Percentiles rank a stretch among this genome's conserved stretches.
Conservation (phyloP, 2,797 vertebrate species). For the Orestias chungarensis region DNA sequence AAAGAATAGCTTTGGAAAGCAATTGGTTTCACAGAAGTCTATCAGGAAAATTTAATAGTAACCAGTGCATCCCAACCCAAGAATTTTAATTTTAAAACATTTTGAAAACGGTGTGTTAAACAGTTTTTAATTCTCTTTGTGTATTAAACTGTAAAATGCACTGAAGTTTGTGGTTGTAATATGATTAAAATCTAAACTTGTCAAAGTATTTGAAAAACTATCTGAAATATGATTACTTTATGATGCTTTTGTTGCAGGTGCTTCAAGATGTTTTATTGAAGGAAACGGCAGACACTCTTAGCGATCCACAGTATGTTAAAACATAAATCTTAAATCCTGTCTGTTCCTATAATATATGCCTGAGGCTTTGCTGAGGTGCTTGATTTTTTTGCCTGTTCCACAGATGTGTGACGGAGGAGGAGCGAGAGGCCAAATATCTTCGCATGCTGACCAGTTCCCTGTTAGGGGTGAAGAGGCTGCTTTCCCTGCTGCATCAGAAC, state of each 20-base stretch:
- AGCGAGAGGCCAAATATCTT: constrained; percentile 91
- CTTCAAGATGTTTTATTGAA: constrained; percentile 94
- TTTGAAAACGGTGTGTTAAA: neutral
- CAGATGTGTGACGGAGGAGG: constrained; percentile 91
- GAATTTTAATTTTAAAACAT: neutral
- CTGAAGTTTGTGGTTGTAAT: neutral
- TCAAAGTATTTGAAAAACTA: neutral
- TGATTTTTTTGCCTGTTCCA: constrained; percentile 31
- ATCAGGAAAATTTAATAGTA: neutral
- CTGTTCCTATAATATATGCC: constrained; percentile 1
- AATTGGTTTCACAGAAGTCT: neutral
- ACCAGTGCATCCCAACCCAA: neutral
- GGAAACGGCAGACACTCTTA: constrained; percentile 92
- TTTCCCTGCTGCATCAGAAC: constrained; percentile 82
- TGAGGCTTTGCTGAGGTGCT: constrained; percentile 2
- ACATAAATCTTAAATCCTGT: neutral
- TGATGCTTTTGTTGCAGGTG: constrained; percentile 75
- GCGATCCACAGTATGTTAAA: constrained; percentile 91
- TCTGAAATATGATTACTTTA: neutral
- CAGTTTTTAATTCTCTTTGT: too few species aligned
- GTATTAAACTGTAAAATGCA: too few species aligned
- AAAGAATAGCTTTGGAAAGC: neutral
- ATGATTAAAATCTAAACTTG: neutral
- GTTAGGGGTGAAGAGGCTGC: constrained; percentile 90
- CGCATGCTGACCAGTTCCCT: constrained; percentile 93